These are phyloP conservation scores for Orchesellides sinensis DNA, from an alignment of 2,888 invertebrate species.

Conservation along the genomic window DNA sequence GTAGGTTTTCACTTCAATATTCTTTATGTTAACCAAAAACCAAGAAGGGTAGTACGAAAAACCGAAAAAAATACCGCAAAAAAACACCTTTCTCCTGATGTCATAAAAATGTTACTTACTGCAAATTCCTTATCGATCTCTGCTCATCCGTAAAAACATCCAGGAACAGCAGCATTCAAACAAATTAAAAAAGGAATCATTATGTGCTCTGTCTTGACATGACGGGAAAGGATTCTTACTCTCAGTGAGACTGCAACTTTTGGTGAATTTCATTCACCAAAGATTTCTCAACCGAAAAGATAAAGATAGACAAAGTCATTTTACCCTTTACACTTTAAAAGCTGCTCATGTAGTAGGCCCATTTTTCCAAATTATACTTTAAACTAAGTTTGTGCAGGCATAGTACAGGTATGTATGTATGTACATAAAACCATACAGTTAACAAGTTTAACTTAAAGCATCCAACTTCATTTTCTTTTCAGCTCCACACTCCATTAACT, in stretches of 20 bases:
- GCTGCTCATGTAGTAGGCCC: no score
- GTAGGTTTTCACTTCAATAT: not conserved
- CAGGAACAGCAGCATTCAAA: conserved; percentile 40
- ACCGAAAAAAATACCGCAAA: conserved; percentile 14
- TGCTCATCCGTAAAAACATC: conserved; percentile 61
- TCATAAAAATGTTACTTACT: conserved; percentile 65
- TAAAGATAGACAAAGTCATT: not conserved
- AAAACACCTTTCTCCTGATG: conserved; percentile 7
- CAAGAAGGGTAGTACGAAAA: not conserved
- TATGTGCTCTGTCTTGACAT: not conserved
- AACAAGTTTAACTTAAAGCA: not conserved
- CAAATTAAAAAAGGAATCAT: conserved; percentile 29
- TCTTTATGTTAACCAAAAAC: not conserved
- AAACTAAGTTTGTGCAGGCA: no score
- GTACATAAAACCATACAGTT: no score
- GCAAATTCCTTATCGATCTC: conserved; percentile 73
- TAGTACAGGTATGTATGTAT: no score
- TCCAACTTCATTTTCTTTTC: not conserved
- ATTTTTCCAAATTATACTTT: no score
- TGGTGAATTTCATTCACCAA: not conserved
- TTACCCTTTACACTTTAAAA: no score
- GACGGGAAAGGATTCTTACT: not conserved
- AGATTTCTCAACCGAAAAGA: conserved; percentile 12
- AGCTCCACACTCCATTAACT: not conserved
- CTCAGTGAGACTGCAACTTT: not conserved